A percentile compares a stretch with the other conserved stretches of the same genome.
These are phyloP conservation scores for Tinea pellionella DNA, from an alignment of 2,888 invertebrate species.

Conservation along the genomic window DNA sequence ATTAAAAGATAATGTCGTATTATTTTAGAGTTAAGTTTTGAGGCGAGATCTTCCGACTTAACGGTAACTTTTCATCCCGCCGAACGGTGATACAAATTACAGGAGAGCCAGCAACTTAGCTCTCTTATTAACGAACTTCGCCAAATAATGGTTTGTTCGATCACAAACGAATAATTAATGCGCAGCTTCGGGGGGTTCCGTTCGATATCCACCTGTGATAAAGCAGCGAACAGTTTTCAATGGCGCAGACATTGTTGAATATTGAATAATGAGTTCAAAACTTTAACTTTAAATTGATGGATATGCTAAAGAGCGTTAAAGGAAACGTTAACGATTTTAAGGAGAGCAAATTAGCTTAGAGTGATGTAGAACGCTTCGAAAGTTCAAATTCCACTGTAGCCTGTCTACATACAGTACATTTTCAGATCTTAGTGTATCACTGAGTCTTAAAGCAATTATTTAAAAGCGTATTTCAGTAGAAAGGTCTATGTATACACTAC, in stretches of 20 bases:
- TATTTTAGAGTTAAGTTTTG: background rate
- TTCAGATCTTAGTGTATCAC: background rate
- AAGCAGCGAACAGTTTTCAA: background rate
- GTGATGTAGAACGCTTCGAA: background rate
- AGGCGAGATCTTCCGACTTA: background rate
- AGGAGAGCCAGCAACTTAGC: background rate
- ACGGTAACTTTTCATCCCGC: background rate
- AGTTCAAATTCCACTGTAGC: background rate
- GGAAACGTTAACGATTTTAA: background rate
- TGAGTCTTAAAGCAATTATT: constrained; percentile 16
- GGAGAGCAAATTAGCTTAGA: background rate
- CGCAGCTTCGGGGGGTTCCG: constrained; percentile 1
- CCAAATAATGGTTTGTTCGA: constrained; percentile 13
- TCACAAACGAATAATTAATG: constrained; percentile 12
- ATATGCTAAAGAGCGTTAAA: background rate
- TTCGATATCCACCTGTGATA: background rate
- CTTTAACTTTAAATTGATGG: background rate
- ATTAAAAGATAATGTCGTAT: background rate
- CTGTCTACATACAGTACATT: too few species aligned
- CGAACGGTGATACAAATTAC: constrained; percentile 9
- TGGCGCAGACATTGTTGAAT: constrained; percentile 5
- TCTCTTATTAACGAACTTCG: constrained; percentile 12
- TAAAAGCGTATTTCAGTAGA: constrained; percentile 20
- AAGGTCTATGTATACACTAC: constrained; percentile 40
- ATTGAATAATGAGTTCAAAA: constrained; percentile 6